Evolutionary conservation across 1,140 invertebrate species (phyloP).

Genomic region (Drosophila triauraria): DNA sequence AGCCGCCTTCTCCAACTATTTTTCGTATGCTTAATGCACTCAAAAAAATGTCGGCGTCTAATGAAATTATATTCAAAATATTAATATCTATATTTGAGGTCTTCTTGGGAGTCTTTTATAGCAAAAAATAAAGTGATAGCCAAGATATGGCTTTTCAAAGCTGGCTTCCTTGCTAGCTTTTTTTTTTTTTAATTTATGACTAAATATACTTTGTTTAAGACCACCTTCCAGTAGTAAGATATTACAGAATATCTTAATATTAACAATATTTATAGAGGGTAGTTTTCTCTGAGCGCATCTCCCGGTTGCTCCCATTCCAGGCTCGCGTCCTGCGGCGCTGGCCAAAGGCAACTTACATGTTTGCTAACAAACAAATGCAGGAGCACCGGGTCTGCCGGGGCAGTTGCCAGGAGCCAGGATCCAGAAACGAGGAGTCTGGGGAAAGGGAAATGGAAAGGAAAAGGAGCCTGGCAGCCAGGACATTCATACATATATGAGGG

Average conservation of each 20-base stretch:
- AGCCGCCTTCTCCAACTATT: conserved; percentile 18
- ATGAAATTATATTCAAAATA: neutral
- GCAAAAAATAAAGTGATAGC: too few species aligned
- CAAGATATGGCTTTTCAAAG: too few species aligned
- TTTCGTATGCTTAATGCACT: neutral
- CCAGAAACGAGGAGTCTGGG: neutral
- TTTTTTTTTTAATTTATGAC: too few species aligned
- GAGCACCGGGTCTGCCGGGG: conserved; percentile 10
- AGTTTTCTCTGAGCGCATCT: conserved; percentile 15
- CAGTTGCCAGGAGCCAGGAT: conserved; percentile 37
- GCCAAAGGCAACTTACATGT: conserved; percentile 83
- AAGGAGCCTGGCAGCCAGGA: conserved; percentile 52
- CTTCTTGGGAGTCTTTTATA: too few species aligned
- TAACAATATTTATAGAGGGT: too few species aligned
- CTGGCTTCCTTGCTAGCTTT: too few species aligned
- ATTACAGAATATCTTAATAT: neutral
- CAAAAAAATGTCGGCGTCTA: neutral
- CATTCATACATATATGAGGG: conserved; percentile 55
- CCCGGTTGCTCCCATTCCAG: conserved; percentile 7
- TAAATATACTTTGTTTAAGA: too few species aligned
- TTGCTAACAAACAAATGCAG: conserved; percentile 82
- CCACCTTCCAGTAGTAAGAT: neutral
- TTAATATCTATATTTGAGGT: too few species aligned
- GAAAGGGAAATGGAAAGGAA: conserved; percentile 39
- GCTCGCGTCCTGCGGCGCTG: conserved; percentile 45